Evolutionary conservation across 2,888 invertebrate species (phyloP).

Genomic region (Protonemura montana): DNA sequence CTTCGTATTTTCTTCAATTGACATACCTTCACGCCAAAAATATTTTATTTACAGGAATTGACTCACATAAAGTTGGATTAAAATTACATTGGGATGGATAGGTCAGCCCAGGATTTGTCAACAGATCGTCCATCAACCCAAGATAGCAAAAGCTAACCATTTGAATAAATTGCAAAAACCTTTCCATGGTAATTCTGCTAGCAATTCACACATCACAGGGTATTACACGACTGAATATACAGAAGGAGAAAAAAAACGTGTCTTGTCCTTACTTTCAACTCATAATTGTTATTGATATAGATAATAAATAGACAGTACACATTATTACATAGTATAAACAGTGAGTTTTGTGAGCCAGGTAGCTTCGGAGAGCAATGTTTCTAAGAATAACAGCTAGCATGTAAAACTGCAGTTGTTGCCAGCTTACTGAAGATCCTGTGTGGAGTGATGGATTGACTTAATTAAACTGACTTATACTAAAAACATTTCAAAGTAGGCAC

Average conservation of each 20-base stretch:
- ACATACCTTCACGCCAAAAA: too few species aligned
- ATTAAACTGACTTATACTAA: background rate
- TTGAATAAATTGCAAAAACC: too few species aligned
- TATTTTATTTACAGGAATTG: too few species aligned
- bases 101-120: too few species aligned
- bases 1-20: too few species aligned
- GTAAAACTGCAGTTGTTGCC: background rate
- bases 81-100: too few species aligned
- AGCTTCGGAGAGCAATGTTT: background rate
- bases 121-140: too few species aligned
- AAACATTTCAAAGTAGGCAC: background rate
- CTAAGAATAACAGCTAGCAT: background rate
- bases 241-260: background rate
- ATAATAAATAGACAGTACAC: constrained; percentile 12
- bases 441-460: background rate
- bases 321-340: constrained; percentile 1
- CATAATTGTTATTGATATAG: background rate
- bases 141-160: too few species aligned
- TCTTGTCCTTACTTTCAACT: background rate
- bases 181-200: too few species aligned
- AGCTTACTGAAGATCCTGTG: background rate
- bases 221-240: too few species aligned
- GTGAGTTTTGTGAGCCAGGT: background rate
- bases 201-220: too few species aligned
- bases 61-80: too few species aligned